Conservation (phyloP, 2,797 vertebrate species). For the Yasuhikotakia modesta region DNA sequence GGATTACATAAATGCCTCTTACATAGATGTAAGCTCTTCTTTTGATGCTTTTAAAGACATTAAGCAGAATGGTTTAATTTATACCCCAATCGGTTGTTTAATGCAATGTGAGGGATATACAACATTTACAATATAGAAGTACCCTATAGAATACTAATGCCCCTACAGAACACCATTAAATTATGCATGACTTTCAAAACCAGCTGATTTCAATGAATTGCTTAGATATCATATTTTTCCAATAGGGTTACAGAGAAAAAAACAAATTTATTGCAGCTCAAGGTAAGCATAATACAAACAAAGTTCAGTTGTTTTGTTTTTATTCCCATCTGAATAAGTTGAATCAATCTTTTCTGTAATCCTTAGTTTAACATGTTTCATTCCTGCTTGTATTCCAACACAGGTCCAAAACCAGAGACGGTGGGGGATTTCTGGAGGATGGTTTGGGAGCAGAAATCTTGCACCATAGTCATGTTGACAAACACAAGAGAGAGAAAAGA, state of each 20-base stretch:
- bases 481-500: conserved; percentile 96
- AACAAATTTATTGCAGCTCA: conserved; percentile 97
- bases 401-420: conserved; percentile 93
- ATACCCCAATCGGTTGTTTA: background rate
- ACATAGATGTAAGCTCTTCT: conserved; percentile 87
- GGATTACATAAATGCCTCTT: conserved; percentile 96
- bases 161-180: too few relatives aligned
- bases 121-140: too few relatives aligned
- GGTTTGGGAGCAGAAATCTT: conserved; percentile 95
- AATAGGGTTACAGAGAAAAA: conserved; percentile 93
- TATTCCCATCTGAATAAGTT: background rate
- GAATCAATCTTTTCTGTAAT: too few relatives aligned
- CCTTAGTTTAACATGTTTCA: background rate
- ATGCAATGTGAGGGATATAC: too few relatives aligned
- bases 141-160: too few relatives aligned
- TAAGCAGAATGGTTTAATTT: background rate
- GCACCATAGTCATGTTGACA: conserved; percentile 95
- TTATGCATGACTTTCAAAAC: conserved; percentile 48
- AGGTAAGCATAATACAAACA: conserved; percentile 76
- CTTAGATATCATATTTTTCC: background rate
- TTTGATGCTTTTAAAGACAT: background rate
- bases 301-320: background rate
- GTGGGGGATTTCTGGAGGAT: conserved; percentile 95
- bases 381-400: background rate
- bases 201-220: background rate